phyloP scores from a whole-genome alignment of 1,140 invertebrate species.

The Megathymus violae region DNA sequence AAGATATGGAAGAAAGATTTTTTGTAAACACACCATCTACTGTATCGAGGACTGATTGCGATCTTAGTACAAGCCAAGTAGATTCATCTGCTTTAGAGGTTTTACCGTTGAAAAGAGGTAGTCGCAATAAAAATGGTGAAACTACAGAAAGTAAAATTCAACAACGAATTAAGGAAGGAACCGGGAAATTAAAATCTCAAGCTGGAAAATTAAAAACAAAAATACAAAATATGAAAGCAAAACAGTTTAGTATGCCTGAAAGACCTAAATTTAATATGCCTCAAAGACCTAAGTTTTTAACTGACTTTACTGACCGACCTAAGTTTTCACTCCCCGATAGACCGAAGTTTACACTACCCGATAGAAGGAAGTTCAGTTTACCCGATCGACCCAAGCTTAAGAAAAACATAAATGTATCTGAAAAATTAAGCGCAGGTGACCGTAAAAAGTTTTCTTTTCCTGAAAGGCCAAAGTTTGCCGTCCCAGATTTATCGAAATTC shows the following conservation, averaged over 20 bases:
- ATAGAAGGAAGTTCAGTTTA: slow-evolving; percentile 84
- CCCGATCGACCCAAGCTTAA: slow-evolving; percentile 85
- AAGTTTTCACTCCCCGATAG: slow-evolving; percentile 84
- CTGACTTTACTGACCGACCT: slow-evolving; percentile 84
- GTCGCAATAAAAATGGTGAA: slow-evolving; percentile 81
- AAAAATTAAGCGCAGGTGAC: slow-evolving; percentile 84
- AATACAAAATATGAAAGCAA: slow-evolving; percentile 84
- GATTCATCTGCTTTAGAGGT: slow-evolving; percentile 87
- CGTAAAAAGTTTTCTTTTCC: slow-evolving; percentile 85
- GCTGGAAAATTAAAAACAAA: slow-evolving; percentile 86
- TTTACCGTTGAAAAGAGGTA: slow-evolving; percentile 85
- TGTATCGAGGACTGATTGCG: slow-evolving; percentile 86
- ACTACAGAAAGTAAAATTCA: slow-evolving; percentile 76
- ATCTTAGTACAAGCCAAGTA: slow-evolving; percentile 88
- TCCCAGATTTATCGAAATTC: slow-evolving; percentile 86
- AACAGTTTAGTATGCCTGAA: slow-evolving; percentile 84
- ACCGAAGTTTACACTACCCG: slow-evolving; percentile 84
- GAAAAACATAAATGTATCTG: slow-evolving; percentile 82
- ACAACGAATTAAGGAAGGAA: slow-evolving; percentile 83
- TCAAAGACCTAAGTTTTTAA: slow-evolving; percentile 80
- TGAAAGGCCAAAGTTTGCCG: slow-evolving; percentile 84
- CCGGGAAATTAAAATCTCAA: slow-evolving; percentile 85
- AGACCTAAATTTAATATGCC: slow-evolving; percentile 82
- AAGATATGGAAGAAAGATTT: slow-evolving; percentile 84
- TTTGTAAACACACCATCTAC: slow-evolving; percentile 84